phyloP scores from a whole-genome alignment of 2,797 vertebrate species.

The Acropternis orthonyx region DNA sequence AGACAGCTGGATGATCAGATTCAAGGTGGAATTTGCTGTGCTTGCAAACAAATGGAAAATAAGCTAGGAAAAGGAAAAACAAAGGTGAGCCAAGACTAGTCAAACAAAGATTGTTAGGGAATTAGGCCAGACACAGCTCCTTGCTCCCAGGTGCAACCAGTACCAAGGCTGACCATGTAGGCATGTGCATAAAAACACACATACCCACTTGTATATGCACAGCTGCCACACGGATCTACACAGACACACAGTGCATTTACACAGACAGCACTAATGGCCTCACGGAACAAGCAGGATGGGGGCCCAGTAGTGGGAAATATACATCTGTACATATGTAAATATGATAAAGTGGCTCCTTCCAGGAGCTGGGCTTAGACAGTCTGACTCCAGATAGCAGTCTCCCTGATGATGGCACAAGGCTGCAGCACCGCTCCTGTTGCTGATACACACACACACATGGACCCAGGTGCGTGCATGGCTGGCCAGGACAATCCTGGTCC shows the following conservation, averaged over 20 bases:
- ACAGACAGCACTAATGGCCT: neutral
- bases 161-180: neutral
- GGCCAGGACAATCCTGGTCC: neutral
- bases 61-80: neutral
- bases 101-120: neutral
- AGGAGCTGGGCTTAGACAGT: neutral
- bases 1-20: neutral
- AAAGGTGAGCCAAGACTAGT: neutral
- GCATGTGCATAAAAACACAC: neutral
- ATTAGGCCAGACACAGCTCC: neutral
- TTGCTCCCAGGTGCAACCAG: neutral
- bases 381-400: neutral
- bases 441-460: neutral
- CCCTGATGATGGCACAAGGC: neutral
- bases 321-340: no score
- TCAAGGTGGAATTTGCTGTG: neutral
- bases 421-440: neutral
- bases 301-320: neutral
- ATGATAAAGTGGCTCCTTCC: neutral
- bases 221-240: neutral
- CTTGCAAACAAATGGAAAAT: neutral
- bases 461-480: neutral
- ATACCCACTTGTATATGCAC: accelerated
- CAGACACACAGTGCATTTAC: neutral
- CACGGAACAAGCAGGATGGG: neutral